These are phyloP conservation scores for Pterophyllum scalare DNA, from an alignment of 2,113 vertebrate genomes.

Conservation along the genomic window DNA sequence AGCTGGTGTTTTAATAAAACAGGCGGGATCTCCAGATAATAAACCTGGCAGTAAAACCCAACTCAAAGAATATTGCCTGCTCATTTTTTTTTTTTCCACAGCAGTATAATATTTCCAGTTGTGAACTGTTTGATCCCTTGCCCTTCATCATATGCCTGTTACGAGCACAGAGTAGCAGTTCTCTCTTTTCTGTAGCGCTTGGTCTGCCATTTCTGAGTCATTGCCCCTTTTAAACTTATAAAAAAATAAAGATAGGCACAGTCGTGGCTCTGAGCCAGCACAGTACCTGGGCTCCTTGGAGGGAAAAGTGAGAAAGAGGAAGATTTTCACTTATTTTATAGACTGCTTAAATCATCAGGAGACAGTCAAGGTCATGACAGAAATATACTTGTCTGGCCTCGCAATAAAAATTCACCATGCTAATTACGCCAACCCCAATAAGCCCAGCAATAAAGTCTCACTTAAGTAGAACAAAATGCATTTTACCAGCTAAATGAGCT, in stretches of 20 bases:
- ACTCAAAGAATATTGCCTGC: constrained; percentile 32
- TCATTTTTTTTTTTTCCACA: constrained; percentile 31
- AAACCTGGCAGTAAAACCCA: constrained; percentile 54
- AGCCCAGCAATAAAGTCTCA: constrained; percentile 1
- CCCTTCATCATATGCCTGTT: constrained; percentile 42
- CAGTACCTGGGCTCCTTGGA: constrained; percentile 26
- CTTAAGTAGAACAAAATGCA: not conserved
- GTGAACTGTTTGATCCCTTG: constrained; percentile 40
- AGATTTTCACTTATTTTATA: constrained; percentile 23
- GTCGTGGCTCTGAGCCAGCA: not conserved
- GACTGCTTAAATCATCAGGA: constrained; percentile 17
- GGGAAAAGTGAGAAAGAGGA: constrained; percentile 40
- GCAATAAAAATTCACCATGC: not conserved
- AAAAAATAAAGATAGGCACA: not conserved
- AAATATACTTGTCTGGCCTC: constrained; percentile 23
- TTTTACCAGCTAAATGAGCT: not conserved
- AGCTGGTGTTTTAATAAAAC: constrained; percentile 57
- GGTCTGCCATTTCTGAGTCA: constrained; percentile 6
- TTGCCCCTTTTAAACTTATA: constrained; percentile 30
- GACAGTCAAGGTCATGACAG: constrained; percentile 20
- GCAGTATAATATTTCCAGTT: constrained; percentile 40
- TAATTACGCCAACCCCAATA: not conserved
- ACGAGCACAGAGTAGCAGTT: constrained; percentile 29
- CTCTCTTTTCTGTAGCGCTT: not conserved
- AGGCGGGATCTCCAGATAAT: constrained; percentile 39